Conservation (phyloP, 2,113 vertebrate species). For the Aramus guarauna region DNA sequence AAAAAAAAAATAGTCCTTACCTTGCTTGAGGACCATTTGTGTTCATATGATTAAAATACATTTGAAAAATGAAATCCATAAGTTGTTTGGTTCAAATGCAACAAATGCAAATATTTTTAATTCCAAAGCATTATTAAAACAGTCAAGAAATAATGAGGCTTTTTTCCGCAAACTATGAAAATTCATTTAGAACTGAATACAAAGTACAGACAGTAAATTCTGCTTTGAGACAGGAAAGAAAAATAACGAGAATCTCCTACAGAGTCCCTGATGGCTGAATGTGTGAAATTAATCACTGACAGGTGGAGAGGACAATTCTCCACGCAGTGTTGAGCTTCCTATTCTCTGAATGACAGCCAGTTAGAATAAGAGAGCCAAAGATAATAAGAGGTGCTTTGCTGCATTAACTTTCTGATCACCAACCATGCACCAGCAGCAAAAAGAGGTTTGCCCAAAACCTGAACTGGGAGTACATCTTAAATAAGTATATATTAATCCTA, state of each 20-base stretch:
- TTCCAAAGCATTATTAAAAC: neutral
- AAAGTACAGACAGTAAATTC: slow-evolving; percentile 36
- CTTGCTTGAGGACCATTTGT: neutral
- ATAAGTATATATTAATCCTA: neutral
- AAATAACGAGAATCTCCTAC: slow-evolving; percentile 56
- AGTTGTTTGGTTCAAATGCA: neutral
- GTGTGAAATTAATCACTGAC: slow-evolving; percentile 74
- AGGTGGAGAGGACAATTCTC: slow-evolving; percentile 70
- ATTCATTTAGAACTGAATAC: slow-evolving; percentile 39
- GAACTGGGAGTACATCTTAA: slow-evolving; percentile 12
- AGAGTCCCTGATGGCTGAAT: slow-evolving; percentile 60
- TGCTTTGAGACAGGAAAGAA: slow-evolving; percentile 30
- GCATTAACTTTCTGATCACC: slow-evolving; percentile 63
- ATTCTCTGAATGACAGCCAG: slow-evolving; percentile 72
- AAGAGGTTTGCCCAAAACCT: slow-evolving; percentile 44
- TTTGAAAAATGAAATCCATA: neutral
- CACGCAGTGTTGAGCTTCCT: slow-evolving; percentile 55
- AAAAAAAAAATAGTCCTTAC: neutral
- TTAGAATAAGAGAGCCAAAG: slow-evolving; percentile 70
- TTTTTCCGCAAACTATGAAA: neutral
- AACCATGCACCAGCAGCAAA: slow-evolving; percentile 28
- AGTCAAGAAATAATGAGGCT: neutral
- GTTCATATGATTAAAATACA: neutral
- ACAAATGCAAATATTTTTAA: neutral
- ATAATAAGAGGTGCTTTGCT: slow-evolving; percentile 71